phyloP scores from a whole-genome alignment of 2,888 invertebrate species.

The Mythimna loreyi region DNA sequence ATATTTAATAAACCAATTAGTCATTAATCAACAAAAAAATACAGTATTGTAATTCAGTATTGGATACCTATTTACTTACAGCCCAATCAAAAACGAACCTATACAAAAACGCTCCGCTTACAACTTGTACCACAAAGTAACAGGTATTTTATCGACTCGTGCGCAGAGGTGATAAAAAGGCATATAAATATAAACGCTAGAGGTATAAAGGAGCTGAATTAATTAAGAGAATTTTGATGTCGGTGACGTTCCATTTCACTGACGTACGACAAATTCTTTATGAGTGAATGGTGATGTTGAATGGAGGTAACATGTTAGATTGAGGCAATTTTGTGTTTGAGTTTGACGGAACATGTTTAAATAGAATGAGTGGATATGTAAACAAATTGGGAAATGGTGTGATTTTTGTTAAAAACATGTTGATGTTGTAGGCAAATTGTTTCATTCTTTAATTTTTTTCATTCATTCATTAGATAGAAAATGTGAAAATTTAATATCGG shows the following conservation, averaged over 20 bases:
- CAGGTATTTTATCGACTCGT: constrained; percentile 87
- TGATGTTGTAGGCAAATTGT: too few relatives aligned
- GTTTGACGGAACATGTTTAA: neutral
- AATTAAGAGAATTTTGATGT: constrained; percentile 87
- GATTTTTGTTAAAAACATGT: neutral
- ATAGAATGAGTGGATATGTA: neutral
- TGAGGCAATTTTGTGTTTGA: constrained; percentile 43
- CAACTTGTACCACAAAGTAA: constrained; percentile 63
- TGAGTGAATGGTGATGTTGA: constrained; percentile 64
- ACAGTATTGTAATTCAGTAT: neutral
- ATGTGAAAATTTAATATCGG: too few relatives aligned
- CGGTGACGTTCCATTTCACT: constrained; percentile 78
- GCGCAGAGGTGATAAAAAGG: constrained; percentile 83
- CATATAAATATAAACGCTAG: constrained; percentile 85
- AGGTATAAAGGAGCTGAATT: constrained; percentile 86
- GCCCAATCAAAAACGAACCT: neutral
- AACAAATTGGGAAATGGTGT: neutral
- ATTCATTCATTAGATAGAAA: too few relatives aligned
- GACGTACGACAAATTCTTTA: constrained; percentile 84
- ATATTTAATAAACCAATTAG: too few relatives aligned
- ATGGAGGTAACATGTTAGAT: constrained; percentile 62
- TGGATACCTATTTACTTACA: too few relatives aligned
- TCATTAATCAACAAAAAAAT: neutral
- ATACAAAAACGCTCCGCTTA: constrained; percentile 54
- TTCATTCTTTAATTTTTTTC: too few relatives aligned